Evolutionary conservation across 2,888 invertebrate species (phyloP), one percentile per base, ranked within the genome.

Genomic region (Campopleginae sp.): DNA sequence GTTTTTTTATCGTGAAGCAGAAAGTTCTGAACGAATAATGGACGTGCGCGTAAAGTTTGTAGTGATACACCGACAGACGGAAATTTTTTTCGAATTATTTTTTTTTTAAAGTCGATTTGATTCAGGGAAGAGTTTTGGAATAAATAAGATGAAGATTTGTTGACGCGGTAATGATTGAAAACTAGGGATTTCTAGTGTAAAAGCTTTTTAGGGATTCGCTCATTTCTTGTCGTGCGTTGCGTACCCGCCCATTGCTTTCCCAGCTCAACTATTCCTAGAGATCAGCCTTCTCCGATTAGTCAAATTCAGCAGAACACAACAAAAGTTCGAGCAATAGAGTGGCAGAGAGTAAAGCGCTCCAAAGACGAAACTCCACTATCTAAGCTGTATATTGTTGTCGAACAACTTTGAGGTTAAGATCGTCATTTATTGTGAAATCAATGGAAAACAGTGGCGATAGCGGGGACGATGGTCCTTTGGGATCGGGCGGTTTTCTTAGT

Each of bases 361-460:
- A n/a, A 33, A 70, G 70, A 48, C 19, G 66, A 42, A 33, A 38
- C 33, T 33, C 6, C 38, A 68, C 1, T 19, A 17, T n/a, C 17
- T 17, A 7, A 71, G 48, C 61, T 61, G 63, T 48, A 33, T 7
- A 61, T 46, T 66, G 54, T 66, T 65, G 44, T n/a, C 23, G 23
- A 71, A 70, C 44, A 33, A 2, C 42, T 77, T 82, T 46, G 72
- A 78, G 82, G 82, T 82, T 82, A 82, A 75, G 61, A 23, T 48
- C 17, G 14, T 51, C 71, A 19, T 42, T 71, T 31, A 51, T 27
- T 27, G n/a, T 33, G 65, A 61, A 66, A 82, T 82, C 27, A 74
- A 93, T 93, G 93, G 93, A 93, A 89, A 93, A 93, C 63, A 93
- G 93, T 77, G 93, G 93, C 65, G 93, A 93, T 88, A 93, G 93